A percentile compares a stretch with the other conserved stretches of the same genome.
phyloP scores from a whole-genome alignment of 1,140 invertebrate genomes.

The Pseudomyrmex pallidus region DNA sequence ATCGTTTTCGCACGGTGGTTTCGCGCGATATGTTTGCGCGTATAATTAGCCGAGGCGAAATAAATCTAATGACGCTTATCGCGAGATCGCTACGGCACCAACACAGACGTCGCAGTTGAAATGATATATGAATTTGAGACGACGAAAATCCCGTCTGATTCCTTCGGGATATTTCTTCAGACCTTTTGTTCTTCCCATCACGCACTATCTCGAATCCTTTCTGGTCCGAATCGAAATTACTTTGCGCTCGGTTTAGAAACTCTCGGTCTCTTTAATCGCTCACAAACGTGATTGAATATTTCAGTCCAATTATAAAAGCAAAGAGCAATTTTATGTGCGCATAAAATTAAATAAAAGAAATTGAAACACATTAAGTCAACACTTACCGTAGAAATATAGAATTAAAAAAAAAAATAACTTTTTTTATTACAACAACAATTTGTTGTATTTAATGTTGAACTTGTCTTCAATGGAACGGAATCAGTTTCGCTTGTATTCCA shows the following conservation, averaged over 20 bases:
- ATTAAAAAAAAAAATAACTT: neutral
- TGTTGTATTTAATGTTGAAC: neutral
- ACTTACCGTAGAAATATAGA: neutral
- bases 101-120: constrained; percentile 4
- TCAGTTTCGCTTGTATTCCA: neutral
- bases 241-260: constrained; percentile 1
- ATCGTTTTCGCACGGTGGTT: constrained; percentile 11
- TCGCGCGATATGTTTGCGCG: neutral
- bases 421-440: neutral
- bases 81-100: constrained; percentile 4
- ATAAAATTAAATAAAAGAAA: neutral
- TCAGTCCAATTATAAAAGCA: neutral
- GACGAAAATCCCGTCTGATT: constrained; percentile 54
- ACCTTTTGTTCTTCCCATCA: constrained; percentile 32
- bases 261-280: neutral
- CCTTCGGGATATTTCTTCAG: constrained; percentile 46
- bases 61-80: constrained; percentile 28
- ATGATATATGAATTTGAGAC: constrained; percentile 59
- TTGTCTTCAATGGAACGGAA: neutral
- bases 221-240: constrained; percentile 48
- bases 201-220: constrained; percentile 28
- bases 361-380: neutral
- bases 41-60: constrained; percentile 15
- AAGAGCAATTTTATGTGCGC: neutral
- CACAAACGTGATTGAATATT: constrained; percentile 31